phyloP scores from a whole-genome alignment of 2,113 vertebrate genomes.

The Ranitomeya variabilis region DNA sequence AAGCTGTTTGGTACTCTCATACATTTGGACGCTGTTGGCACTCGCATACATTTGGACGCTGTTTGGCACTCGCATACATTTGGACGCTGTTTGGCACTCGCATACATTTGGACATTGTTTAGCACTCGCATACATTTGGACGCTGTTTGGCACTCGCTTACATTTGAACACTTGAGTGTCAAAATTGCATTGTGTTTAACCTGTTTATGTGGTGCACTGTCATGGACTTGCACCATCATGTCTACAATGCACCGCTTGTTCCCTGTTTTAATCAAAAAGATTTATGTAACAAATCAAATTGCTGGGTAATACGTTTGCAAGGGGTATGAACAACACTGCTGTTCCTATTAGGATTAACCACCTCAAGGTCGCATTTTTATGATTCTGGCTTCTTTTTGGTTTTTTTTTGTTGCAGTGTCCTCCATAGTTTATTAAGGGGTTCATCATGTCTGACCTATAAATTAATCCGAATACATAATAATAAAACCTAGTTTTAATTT shows the following conservation, averaged over 20 bases:
- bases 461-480: neutral
- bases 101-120: too few species aligned
- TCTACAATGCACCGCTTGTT: too few species aligned
- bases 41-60: too few species aligned
- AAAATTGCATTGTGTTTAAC: neutral
- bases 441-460: neutral
- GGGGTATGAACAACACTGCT: neutral
- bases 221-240: too few species aligned
- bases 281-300: neutral
- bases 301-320: neutral
- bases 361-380: neutral
- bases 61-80: too few species aligned
- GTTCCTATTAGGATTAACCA: neutral
- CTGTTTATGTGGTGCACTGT: too few species aligned
- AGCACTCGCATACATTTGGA: too few species aligned
- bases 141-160: neutral
- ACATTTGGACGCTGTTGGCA: too few species aligned
- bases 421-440: neutral
- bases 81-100: too few species aligned
- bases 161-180: neutral
- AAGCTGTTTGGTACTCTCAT: too few species aligned
- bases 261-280: too few species aligned
- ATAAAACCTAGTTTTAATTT: neutral
- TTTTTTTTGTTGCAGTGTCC: neutral
- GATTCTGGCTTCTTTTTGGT: neutral